These are phyloP conservation scores for Agraylea sexmaculata DNA, from an alignment of 1,140 invertebrate species.

Conservation along the genomic window DNA sequence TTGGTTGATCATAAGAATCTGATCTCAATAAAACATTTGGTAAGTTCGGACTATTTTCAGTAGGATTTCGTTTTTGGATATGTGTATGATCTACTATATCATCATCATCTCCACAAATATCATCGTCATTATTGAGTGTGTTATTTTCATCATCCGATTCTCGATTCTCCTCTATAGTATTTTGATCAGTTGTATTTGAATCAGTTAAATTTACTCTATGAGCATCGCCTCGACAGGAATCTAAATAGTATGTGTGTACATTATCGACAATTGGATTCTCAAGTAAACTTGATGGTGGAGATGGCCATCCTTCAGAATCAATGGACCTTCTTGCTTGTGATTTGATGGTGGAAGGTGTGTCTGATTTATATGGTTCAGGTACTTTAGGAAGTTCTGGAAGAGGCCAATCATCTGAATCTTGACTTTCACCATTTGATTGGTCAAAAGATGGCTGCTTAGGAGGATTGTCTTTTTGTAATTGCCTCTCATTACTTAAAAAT, in stretches of 20 bases:
- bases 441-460: slow-evolving; percentile 11
- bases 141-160: slow-evolving; percentile 45
- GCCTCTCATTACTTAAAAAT: too few relatives aligned
- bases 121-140: slow-evolving; percentile 45
- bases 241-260: slow-evolving; percentile 75
- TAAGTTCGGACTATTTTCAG: too few relatives aligned
- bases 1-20: slow-evolving; percentile 31
- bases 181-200: slow-evolving; percentile 44
- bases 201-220: slow-evolving; percentile 55
- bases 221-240: slow-evolving; percentile 53
- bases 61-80: slow-evolving; percentile 23
- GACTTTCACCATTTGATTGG: slow-evolving; percentile 42
- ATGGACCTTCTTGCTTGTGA: slow-evolving; percentile 33
- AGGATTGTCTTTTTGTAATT: slow-evolving; percentile 12
- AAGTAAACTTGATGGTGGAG: slow-evolving; percentile 58
- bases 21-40: too few relatives aligned
- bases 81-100: slow-evolving; percentile 32
- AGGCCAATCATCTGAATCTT: slow-evolving; percentile 59
- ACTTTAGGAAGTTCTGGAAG: slow-evolving; percentile 47
- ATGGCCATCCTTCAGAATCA: slow-evolving; percentile 65
- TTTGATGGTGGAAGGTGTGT: slow-evolving; percentile 32
- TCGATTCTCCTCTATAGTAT: slow-evolving; percentile 37
- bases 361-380: slow-evolving; percentile 23
- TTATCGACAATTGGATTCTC: slow-evolving; percentile 58
- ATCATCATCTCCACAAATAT: slow-evolving; percentile 35